phyloP scores from a whole-genome alignment of 2,797 vertebrate species.

The Schizothorax lantsangensis region DNA sequence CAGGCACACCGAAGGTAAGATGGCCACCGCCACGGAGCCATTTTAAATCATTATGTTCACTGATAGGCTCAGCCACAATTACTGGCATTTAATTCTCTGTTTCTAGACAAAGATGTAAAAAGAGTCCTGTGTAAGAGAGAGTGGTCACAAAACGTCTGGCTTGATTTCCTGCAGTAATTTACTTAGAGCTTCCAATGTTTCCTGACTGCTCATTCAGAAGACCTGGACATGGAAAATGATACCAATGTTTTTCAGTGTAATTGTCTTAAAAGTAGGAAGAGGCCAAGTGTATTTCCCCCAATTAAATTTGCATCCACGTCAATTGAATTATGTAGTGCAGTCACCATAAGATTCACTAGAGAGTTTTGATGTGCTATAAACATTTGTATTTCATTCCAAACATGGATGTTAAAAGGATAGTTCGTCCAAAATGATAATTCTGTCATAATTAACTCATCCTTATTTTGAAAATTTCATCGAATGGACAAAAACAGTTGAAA shows the following conservation, averaged over 20 bases:
- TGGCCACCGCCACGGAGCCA: conserved; percentile 2
- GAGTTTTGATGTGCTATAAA: conserved; percentile 24
- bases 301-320: conserved; percentile 30
- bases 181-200: conserved; percentile 58
- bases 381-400: conserved; percentile 15
- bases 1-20: conserved; percentile 97
- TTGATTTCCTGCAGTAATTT: conserved; percentile 63
- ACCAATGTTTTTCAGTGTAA: conserved; percentile 52
- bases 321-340: conserved; percentile 23
- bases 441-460: not conserved
- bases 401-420: conserved; percentile 6
- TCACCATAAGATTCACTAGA: conserved; percentile 19
- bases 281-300: conserved; percentile 10
- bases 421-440: not conserved
- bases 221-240: conserved; percentile 48
- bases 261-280: conserved; percentile 48
- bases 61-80: conserved; percentile 49
- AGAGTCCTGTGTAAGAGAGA: conserved; percentile 51
- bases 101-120: conserved; percentile 54
- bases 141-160: conserved; percentile 45
- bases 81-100: conserved; percentile 54
- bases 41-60: conserved; percentile 39
- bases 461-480: not conserved
- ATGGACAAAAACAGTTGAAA: not conserved
- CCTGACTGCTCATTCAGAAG: conserved; percentile 55